Percentiles rank a stretch among this genome's conserved stretches.
phyloP scores from a whole-genome alignment of 1,140 invertebrate species.

The Eufriesea mexicana region DNA sequence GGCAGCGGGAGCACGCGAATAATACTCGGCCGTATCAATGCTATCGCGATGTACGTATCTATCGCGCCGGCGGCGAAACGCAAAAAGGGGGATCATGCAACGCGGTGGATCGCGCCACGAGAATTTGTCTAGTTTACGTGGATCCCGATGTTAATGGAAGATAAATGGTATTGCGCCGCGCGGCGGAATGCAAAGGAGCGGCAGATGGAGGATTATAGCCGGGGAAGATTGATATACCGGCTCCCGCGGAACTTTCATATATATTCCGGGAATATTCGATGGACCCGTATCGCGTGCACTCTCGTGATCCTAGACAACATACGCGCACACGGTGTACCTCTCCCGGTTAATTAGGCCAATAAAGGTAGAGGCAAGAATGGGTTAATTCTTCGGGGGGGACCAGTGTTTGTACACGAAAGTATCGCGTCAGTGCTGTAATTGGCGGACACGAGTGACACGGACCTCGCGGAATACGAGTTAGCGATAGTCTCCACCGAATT shows the following conservation, averaged over 20 bases:
- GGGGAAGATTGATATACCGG: conserved; percentile 34
- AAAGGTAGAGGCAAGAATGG: background rate
- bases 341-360: no score
- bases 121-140: conserved; percentile 49
- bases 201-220: background rate
- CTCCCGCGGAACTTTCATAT: conserved; percentile 28
- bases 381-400: background rate
- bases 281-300: background rate
- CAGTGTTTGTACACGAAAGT: background rate
- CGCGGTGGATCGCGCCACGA: conserved; percentile 9
- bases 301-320: no score
- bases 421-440: background rate
- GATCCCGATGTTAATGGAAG: conserved; percentile 49
- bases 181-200: conserved; percentile 26
- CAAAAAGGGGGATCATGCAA: conserved; percentile 21
- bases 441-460: background rate
- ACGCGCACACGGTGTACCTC: background rate
- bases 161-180: conserved; percentile 37
- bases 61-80: conserved; percentile 11
- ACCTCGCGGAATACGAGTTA: background rate
- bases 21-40: conserved; percentile 51
- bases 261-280: conserved; percentile 24
- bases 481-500: background rate
- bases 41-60: conserved; percentile 57
- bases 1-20: conserved; percentile 29